Percentiles rank a stretch among this genome's conserved stretches.
Evolutionary conservation across 92 coral and sea anemone genomes (phyloP).

Genomic region (Palythoa grandis): DNA sequence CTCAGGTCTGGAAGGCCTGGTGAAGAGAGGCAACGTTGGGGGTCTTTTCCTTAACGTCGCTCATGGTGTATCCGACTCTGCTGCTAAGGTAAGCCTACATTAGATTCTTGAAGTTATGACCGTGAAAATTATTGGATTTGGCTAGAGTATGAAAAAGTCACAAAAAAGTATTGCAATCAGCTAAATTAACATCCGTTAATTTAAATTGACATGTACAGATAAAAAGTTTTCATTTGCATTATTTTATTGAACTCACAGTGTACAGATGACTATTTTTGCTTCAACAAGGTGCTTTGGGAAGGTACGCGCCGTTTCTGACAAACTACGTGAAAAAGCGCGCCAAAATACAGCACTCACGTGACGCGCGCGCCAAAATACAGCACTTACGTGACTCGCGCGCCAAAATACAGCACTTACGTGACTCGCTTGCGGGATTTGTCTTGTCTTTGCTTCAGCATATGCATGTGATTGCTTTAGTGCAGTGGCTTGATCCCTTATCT

Average conservation of each 20-base stretch:
- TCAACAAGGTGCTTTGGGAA: no score
- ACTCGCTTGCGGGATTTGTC: not conserved
- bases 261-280: no score
- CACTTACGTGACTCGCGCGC: not conserved
- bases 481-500: not conserved
- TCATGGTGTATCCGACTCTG: slow-evolving; percentile 96
- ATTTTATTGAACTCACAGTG: no score
- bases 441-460: not conserved
- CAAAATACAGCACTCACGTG: not conserved
- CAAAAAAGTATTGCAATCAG: no score
- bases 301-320: no score
- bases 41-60: slow-evolving; percentile 94
- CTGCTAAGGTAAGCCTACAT: slow-evolving; percentile 78
- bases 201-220: no score
- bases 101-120: not conserved
- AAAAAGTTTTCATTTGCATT: no score
- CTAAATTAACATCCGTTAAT: no score
- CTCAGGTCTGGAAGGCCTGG: slow-evolving; percentile 96
- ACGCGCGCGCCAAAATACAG: no score
- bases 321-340: not conserved
- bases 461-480: not conserved
- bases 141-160: no score
- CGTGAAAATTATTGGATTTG: no score
- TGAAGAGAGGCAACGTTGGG: slow-evolving; percentile 94
- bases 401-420: not conserved